phyloP scores from a whole-genome alignment of 2,888 invertebrate genomes.

The Mellilla xanthometata region DNA sequence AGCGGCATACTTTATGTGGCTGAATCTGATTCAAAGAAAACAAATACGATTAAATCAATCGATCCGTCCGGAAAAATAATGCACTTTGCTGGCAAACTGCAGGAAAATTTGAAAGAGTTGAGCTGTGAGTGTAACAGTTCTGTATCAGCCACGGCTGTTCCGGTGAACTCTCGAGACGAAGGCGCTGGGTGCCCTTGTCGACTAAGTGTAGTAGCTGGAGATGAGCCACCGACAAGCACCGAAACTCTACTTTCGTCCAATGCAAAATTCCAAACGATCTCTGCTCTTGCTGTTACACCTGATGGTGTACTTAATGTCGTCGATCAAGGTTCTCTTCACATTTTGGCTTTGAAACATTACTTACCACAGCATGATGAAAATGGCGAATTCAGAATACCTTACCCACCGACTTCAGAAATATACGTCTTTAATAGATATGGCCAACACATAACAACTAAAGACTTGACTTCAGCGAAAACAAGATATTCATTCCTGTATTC shows the following conservation, averaged over 20 bases:
- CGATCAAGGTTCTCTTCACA: conserved; percentile 95
- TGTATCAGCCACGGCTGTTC: conserved; percentile 78
- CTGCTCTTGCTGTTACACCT: conserved; percentile 95
- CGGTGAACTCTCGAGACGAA: conserved; percentile 62
- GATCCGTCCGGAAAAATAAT: conserved; percentile 95
- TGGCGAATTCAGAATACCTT: conserved; percentile 96
- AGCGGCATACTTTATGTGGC: conserved; percentile 96
- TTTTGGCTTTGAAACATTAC: conserved; percentile 93
- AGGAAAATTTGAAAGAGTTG: conserved; percentile 81
- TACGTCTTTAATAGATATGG: conserved; percentile 97
- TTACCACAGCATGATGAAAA: conserved; percentile 93
- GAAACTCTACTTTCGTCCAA: conserved; percentile 94
- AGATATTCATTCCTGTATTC: conserved; percentile 98
- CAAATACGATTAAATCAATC: conserved; percentile 92
- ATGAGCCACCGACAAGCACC: conserved; percentile 89
- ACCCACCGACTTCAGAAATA: conserved; percentile 95
- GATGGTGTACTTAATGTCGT: conserved; percentile 98
- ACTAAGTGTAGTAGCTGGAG: conserved; percentile 80
- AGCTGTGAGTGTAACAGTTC: conserved; percentile 84
- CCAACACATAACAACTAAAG: conserved; percentile 97
- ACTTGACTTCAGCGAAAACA: conserved; percentile 96
- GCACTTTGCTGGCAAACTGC: conserved; percentile 95
- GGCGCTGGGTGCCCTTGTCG: conserved; percentile 73
- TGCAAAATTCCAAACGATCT: conserved; percentile 93
- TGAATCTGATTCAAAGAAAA: conserved; percentile 94